phyloP scores from a whole-genome alignment of 2,888 invertebrate species.

The Synergus itoensis region DNA sequence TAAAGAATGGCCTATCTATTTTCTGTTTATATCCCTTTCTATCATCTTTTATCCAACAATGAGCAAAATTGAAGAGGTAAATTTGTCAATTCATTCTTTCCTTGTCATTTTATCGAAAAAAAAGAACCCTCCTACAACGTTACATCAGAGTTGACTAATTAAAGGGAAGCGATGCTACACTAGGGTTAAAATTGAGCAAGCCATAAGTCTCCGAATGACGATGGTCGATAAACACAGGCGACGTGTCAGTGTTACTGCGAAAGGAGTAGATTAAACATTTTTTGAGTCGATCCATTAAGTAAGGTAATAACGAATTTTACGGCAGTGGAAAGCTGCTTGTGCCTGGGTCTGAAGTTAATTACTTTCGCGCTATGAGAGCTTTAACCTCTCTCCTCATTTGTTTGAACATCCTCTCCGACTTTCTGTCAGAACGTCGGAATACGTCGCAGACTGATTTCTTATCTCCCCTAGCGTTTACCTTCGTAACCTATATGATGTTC shows the following conservation, averaged over 20 bases:
- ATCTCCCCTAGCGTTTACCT: constrained; percentile 48
- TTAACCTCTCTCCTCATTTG: constrained; percentile 59
- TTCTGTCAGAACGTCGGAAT: constrained; percentile 38
- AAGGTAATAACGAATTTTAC: constrained; percentile 63
- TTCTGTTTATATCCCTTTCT: neutral
- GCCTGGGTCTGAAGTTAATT: constrained; percentile 60
- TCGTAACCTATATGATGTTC: constrained; percentile 53
- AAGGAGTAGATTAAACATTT: constrained; percentile 62
- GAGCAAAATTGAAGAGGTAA: neutral
- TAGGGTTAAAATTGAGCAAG: neutral
- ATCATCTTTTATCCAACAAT: neutral
- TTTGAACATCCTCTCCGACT: constrained; percentile 55
- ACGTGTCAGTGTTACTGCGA: neutral
- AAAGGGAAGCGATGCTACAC: neutral
- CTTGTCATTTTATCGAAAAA: neutral
- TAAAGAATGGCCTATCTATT: too few relatives aligned
- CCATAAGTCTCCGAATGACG: neutral
- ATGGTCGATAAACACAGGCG: neutral
- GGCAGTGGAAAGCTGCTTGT: constrained; percentile 38
- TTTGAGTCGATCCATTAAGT: constrained; percentile 61
- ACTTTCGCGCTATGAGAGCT: constrained; percentile 60
- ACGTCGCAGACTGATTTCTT: constrained; percentile 26
- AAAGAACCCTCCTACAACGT: neutral
- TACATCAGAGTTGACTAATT: neutral
- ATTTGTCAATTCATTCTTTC: neutral